These are phyloP conservation scores for Choreutis nemorana DNA, from an alignment of 2,888 invertebrate genomes.

Conservation along the genomic window DNA sequence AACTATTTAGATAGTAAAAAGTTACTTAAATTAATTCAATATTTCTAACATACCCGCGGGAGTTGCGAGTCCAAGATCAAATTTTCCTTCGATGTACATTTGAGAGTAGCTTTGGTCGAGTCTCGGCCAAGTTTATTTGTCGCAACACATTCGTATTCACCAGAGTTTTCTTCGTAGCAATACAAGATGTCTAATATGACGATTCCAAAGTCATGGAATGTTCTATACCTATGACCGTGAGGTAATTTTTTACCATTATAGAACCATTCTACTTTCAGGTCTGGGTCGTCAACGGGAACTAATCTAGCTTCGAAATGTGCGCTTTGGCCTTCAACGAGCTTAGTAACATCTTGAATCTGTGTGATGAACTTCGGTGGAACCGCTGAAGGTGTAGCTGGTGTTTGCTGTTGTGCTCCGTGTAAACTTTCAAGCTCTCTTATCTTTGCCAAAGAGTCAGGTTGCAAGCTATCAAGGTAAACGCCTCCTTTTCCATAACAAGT, in stretches of 20 bases:
- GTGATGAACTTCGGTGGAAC: constrained; percentile 91
- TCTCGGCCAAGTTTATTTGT: constrained; percentile 91
- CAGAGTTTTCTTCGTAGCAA: constrained; percentile 96
- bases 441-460: constrained; percentile 88
- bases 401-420: constrained; percentile 72
- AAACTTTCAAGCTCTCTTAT: constrained; percentile 86
- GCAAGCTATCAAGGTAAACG: constrained; percentile 87
- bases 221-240: constrained; percentile 95
- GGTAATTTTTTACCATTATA: constrained; percentile 92
- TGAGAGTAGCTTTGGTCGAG: constrained; percentile 82
- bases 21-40: background rate
- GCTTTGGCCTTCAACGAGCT: constrained; percentile 92
- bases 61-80: constrained; percentile 92
- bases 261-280: constrained; percentile 94
- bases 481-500: constrained; percentile 85
- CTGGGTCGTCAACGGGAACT: constrained; percentile 94
- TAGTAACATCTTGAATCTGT: constrained; percentile 83
- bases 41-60: constrained; percentile 72
- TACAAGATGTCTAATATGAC: constrained; percentile 95
- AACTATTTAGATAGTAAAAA: background rate
- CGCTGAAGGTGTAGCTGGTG: constrained; percentile 71
- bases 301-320: constrained; percentile 94
- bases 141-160: constrained; percentile 92
- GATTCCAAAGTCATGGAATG: constrained; percentile 97
- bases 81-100: constrained; percentile 88